phyloP scores from a whole-genome alignment of 2,888 invertebrate species.

The Junonia oenone region DNA sequence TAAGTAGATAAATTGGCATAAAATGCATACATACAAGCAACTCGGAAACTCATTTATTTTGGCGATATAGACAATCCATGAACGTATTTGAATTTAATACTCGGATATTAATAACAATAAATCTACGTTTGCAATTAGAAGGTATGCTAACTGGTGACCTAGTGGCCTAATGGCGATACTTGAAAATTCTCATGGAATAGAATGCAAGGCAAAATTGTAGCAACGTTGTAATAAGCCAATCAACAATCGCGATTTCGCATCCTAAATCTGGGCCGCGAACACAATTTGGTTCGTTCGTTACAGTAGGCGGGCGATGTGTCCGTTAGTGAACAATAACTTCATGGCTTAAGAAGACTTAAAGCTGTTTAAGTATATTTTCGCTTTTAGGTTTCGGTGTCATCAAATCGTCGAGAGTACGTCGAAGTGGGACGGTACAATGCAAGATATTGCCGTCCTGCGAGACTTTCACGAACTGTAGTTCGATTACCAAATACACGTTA shows the following conservation, averaged over 20 bases:
- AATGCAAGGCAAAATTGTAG: constrained; percentile 73
- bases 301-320: constrained; percentile 47
- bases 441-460: constrained; percentile 68
- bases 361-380: constrained; percentile 47
- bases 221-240: constrained; percentile 69
- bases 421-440: constrained; percentile 70
- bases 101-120: constrained; percentile 9
- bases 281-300: constrained; percentile 45
- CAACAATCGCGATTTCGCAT: constrained; percentile 68
- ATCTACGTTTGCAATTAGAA: constrained; percentile 29
- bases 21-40: not conserved
- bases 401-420: constrained; percentile 61
- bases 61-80: not conserved
- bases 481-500: constrained; percentile 78
- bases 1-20: not conserved
- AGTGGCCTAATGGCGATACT: constrained; percentile 63
- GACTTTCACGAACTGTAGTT: constrained; percentile 76
- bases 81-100: not conserved
- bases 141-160: constrained; percentile 56
- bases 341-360: constrained; percentile 50
- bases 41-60: not conserved
- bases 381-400: constrained; percentile 70
- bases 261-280: constrained; percentile 68
- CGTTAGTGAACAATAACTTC: constrained; percentile 51
- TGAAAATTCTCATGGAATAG: constrained; percentile 68